A percentile compares a stretch with the other conserved stretches of the same genome.
phyloP scores from a whole-genome alignment of 1,140 invertebrate species.

The Nixonia krombeini region DNA sequence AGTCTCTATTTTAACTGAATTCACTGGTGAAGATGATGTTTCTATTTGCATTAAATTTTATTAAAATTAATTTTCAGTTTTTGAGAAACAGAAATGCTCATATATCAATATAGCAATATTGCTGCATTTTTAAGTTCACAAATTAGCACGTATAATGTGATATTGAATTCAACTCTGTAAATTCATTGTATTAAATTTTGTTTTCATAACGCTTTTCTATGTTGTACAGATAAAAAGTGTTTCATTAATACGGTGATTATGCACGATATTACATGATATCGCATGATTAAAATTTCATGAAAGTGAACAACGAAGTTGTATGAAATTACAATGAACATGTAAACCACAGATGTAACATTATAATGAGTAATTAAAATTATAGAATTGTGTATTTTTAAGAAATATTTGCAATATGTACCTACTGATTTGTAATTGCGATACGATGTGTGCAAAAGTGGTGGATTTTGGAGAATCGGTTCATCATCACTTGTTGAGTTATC shows the following conservation, averaged over 20 bases:
- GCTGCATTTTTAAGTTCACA: too few relatives aligned
- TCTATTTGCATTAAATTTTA: constrained; percentile 13
- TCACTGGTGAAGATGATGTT: constrained; percentile 48
- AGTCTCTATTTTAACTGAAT: constrained; percentile 48
- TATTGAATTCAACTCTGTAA: too few relatives aligned
- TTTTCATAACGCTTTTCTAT: too few relatives aligned
- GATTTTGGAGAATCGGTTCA: constrained; percentile 43
- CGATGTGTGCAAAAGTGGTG: constrained; percentile 19
- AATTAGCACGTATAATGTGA: too few relatives aligned
- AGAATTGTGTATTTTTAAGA: background rate
- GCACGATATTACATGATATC: too few relatives aligned
- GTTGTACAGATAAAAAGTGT: too few relatives aligned
- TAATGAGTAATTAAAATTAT: background rate
- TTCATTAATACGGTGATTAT: too few relatives aligned
- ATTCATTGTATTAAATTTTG: too few relatives aligned
- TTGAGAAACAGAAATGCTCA: too few relatives aligned
- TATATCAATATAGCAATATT: too few relatives aligned
- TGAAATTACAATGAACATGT: background rate
- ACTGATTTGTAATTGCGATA: background rate
- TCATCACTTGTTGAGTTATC: constrained; percentile 48
- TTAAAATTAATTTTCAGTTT: background rate
- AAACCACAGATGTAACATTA: background rate
- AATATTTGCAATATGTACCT: background rate
- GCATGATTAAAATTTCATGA: too few relatives aligned
- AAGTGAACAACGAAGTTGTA: too few relatives aligned